Base-by-base conservation (phyloP, 92 coral and sea anemone species). In the Zoanthus sociatus region DNA sequence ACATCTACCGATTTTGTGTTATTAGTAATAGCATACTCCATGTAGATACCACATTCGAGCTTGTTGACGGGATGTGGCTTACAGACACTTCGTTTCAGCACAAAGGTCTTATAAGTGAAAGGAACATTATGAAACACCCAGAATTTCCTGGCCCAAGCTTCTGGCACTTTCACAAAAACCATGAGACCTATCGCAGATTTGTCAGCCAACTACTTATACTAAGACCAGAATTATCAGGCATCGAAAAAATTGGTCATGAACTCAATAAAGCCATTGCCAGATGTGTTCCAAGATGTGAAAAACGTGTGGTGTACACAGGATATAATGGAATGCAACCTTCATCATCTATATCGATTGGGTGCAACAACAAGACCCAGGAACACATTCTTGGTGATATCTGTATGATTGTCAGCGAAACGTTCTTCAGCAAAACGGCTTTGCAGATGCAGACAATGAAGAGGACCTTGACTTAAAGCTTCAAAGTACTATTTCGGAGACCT, bases 11-110 rank as follows among this genome's bases (percentile, higher is more conserved):
- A 26, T 26, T 26, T 26, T 90, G 95, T 72, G 82, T 92, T 21
- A 77, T 75, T 58, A 89, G 89, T 4, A 82, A 92, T 75, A 45
- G 58, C 55, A 67, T 89, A 37, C 89, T 89, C 63, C 89, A 77
- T 0, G 88, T 92, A 45, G 94, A 92, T 73, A 89, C 87, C 1
- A 92, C 92, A 18, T 90, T 87, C 60, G 93, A 90, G 87, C 92
- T 92, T 56, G 93, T 92, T 17, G 89, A 90, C 58, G 90, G 92
- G 83, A 89, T 89, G 47, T 92, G 95, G 92, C 90, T 92, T 67
- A 90, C 91, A 18, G 92, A 92, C 71, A 92, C 88, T 20, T 89
- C 92, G 13, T 89, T 79, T 79, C 84, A 88, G 45, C 88, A 92
- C 61, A 87, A 92, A 68, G 88, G 92, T 0, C 90, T 92, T 12